phyloP scores from a whole-genome alignment of 2,797 vertebrate genomes.

The Cirrhinus mrigala region DNA sequence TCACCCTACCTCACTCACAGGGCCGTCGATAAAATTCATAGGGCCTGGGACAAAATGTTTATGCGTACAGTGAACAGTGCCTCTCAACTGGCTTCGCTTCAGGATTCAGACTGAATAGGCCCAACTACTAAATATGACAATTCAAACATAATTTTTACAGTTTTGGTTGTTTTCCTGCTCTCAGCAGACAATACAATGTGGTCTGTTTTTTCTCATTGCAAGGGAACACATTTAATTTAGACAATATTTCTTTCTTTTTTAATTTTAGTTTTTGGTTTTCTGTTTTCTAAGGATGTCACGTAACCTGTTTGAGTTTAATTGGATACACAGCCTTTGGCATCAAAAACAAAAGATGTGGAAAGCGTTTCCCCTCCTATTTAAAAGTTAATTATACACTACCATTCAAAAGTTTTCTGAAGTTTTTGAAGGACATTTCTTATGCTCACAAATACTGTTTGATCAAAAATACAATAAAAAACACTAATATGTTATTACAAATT shows the following conservation, averaged over 20 bases:
- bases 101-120: neutral
- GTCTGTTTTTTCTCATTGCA: neutral
- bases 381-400: neutral
- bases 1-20: neutral
- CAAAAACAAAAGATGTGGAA: neutral
- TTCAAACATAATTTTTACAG: neutral
- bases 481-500: neutral
- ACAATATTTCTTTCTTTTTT: neutral
- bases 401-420: neutral
- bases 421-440: neutral
- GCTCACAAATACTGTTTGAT: neutral
- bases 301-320: neutral
- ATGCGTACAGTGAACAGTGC: neutral
- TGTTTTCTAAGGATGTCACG: neutral
- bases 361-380: neutral
- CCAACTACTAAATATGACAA: neutral
- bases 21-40: constrained; percentile 47
- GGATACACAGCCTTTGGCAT: neutral
- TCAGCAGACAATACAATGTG: neutral
- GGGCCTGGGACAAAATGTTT: neutral
- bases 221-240: neutral
- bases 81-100: neutral
- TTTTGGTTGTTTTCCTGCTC: neutral
- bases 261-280: neutral
- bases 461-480: neutral